Percentiles rank a stretch among this genome's conserved stretches.
Evolutionary conservation across 2,797 vertebrate species (phyloP).

Genomic region (Sardinella longiceps): DNA sequence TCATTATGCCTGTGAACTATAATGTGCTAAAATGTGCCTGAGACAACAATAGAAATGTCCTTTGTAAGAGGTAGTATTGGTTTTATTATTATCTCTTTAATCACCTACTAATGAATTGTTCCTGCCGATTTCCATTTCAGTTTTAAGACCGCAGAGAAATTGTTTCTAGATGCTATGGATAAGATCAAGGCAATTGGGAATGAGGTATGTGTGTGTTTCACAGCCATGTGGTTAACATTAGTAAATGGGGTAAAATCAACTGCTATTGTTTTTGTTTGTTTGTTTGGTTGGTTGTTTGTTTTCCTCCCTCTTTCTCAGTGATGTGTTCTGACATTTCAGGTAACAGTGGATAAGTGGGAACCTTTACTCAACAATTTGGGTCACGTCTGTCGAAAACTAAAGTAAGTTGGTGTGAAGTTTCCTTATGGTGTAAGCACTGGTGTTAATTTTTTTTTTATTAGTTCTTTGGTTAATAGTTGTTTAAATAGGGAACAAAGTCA

Average conservation of each 20-base stretch:
- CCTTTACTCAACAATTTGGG: slow-evolving; percentile 96
- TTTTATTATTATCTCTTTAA: too few species aligned
- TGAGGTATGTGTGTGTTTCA: slow-evolving; percentile 77
- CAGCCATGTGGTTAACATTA: not conserved
- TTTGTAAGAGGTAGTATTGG: not conserved
- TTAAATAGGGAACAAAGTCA: too few species aligned
- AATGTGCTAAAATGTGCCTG: too few species aligned
- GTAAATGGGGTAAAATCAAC: not conserved
- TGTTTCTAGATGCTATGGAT: slow-evolving; percentile 97
- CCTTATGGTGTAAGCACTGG: too few species aligned
- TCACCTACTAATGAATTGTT: not conserved
- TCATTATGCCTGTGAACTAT: not conserved
- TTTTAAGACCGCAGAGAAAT: slow-evolving; percentile 96
- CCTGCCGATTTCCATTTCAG: slow-evolving; percentile 67
- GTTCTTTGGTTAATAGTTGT: too few species aligned
- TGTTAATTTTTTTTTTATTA: too few species aligned
- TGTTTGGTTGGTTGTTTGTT: too few species aligned
- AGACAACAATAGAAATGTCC: too few species aligned
- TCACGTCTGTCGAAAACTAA: slow-evolving; percentile 96
- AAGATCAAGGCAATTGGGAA: slow-evolving; percentile 99
- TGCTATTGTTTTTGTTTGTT: too few species aligned
- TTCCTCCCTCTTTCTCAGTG: not conserved
- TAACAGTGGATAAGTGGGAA: slow-evolving; percentile 99
- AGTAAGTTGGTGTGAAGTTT: slow-evolving; percentile 78
- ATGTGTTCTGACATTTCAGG: slow-evolving; percentile 58